A percentile compares a stretch with the other conserved stretches of the same genome.
These are phyloP conservation scores for Philereme transversata DNA, from an alignment of 2,888 invertebrate species.

Conservation along the genomic window DNA sequence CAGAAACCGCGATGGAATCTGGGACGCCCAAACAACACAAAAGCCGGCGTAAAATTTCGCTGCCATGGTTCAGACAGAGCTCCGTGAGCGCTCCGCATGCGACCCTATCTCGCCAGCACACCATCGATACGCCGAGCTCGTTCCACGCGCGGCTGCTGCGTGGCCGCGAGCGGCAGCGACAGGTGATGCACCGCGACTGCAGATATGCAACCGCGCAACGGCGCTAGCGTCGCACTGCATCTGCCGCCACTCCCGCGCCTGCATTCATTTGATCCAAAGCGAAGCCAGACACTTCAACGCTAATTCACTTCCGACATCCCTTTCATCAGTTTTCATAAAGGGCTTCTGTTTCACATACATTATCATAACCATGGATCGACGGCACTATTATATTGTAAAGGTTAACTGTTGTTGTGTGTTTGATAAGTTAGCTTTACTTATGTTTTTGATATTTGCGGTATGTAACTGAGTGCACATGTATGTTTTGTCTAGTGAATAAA, in stretches of 20 bases:
- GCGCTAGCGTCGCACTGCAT: constrained; percentile 40
- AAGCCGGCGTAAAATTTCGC: constrained; percentile 92
- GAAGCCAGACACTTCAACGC: constrained; percentile 14
- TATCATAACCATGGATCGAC: constrained; percentile 2
- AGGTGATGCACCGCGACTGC: constrained; percentile 63
- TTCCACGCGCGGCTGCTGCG: constrained; percentile 91
- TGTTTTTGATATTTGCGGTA: constrained; percentile 12
- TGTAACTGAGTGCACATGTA: constrained; percentile 15
- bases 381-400: constrained; percentile 29
- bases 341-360: constrained; percentile 9
- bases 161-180: constrained; percentile 83
- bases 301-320: constrained; percentile 14
- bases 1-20: constrained; percentile 56
- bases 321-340: constrained; percentile 22
- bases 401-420: constrained; percentile 31
- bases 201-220: constrained; percentile 35
- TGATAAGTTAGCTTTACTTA: constrained; percentile 18
- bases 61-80: constrained; percentile 95
- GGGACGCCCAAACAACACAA: constrained; percentile 84
- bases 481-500: constrained; percentile 31
- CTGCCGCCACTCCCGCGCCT: constrained; percentile 49
- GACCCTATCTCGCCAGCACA: constrained; percentile 92
- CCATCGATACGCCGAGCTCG: constrained; percentile 94
- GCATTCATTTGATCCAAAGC: constrained; percentile 40
- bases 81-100: constrained; percentile 90